A percentile compares a stretch with the other conserved stretches of the same genome.
Conservation (phyloP, 2,888 invertebrate species). For the Sesia bembeciformis region DNA sequence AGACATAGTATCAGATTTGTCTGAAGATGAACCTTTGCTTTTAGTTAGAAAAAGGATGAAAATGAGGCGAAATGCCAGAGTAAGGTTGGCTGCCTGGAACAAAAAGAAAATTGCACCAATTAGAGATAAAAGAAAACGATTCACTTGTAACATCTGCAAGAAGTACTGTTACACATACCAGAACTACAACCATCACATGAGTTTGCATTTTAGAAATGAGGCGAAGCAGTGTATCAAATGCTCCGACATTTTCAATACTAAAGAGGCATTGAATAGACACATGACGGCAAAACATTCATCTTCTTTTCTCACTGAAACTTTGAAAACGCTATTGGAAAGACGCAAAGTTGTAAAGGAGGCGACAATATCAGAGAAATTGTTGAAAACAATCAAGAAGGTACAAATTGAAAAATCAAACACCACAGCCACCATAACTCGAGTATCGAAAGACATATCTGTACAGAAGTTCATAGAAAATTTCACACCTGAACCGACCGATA, state of each 20-base stretch:
- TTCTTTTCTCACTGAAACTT: conserved; percentile 47
- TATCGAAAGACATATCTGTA: conserved; percentile 30
- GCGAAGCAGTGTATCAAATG: conserved; percentile 50
- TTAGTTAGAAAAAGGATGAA: conserved; percentile 15
- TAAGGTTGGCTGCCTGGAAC: conserved; percentile 3
- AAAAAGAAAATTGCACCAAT: conserved; percentile 1
- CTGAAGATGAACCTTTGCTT: conserved; percentile 37
- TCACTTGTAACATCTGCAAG: conserved; percentile 42
- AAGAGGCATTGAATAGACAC: conserved; percentile 29
- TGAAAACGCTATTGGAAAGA: conserved; percentile 42
- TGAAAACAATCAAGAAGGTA: conserved; percentile 36
- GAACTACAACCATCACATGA: conserved; percentile 50
- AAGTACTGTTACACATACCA: conserved; percentile 56
- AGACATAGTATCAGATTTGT: conserved; percentile 17
- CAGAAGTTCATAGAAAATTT: conserved; percentile 56
- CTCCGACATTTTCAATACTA: conserved; percentile 27
- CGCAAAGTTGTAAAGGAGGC: conserved; percentile 16
- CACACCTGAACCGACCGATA: conserved; percentile 31
- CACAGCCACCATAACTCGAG: conserved; percentile 24
- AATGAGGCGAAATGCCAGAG: conserved; percentile 2
- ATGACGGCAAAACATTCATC: conserved; percentile 31
- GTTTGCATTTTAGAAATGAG: conserved; percentile 33
- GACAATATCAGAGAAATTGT: conserved; percentile 20
- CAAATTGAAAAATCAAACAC: conserved; percentile 2
- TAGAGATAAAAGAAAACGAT: conserved; percentile 15